A percentile compares a stretch with the other conserved stretches of the same genome.
Conservation (phyloP, 2,797 vertebrate genomes). For the Peromyscus attwateri region DNA sequence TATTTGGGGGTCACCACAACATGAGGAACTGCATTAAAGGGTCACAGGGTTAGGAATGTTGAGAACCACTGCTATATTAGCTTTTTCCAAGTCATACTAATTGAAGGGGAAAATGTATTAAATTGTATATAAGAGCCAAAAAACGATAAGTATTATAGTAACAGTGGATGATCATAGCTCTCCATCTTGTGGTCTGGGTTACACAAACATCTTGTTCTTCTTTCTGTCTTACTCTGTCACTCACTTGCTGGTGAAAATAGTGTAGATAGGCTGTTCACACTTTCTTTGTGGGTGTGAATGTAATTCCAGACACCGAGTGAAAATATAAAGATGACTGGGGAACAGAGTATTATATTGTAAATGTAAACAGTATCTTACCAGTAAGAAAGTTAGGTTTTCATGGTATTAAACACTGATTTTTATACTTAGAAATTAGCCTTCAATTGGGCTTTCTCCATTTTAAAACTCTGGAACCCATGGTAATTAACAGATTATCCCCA, state of each 20-base stretch:
- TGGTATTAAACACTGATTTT: slow-evolving; percentile 31
- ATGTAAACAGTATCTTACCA: slow-evolving; percentile 45
- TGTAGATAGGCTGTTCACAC: not conserved
- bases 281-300: not conserved
- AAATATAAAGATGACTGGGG: not conserved
- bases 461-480: not conserved
- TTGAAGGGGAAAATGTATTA: not conserved
- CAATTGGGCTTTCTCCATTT: slow-evolving; percentile 37
- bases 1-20: too few species aligned
- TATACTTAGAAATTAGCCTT: slow-evolving; percentile 40
- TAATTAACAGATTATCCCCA: slow-evolving; percentile 47
- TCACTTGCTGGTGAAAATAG: not conserved
- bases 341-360: slow-evolving; percentile 4
- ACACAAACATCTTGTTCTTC: not conserved
- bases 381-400: slow-evolving; percentile 27
- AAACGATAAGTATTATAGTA: not conserved
- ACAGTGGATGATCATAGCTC: not conserved
- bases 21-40: too few species aligned
- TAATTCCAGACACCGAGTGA: not conserved
- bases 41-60: too few species aligned
- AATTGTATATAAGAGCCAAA: not conserved
- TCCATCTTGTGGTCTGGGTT: not conserved
- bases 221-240: not conserved
- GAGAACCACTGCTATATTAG: not conserved
- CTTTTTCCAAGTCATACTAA: not conserved